These are phyloP conservation scores for Siniperca obscura DNA, from an alignment of 2,797 vertebrate species.

Conservation along the genomic window DNA sequence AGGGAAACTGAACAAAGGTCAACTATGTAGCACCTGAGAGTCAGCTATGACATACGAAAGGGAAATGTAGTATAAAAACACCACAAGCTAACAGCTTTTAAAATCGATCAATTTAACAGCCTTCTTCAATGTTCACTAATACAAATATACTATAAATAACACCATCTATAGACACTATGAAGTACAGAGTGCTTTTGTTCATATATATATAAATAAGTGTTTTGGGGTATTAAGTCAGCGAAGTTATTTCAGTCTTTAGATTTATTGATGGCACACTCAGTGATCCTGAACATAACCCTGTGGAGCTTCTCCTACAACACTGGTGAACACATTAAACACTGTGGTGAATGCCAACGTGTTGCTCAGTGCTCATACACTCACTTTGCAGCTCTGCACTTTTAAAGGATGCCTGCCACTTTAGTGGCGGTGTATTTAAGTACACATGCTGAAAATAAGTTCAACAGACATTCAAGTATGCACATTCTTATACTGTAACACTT, in stretches of 20 bases:
- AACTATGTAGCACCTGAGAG: conserved; percentile 33
- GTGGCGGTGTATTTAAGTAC: conserved; percentile 14
- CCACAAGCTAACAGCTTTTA: conserved; percentile 23
- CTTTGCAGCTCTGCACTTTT: not conserved
- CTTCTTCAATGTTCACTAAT: conserved; percentile 1
- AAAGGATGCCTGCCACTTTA: not conserved
- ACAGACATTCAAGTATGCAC: conserved; percentile 63
- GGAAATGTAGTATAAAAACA: conserved; percentile 32
- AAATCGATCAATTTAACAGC: conserved; percentile 18
- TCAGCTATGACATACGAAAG: not conserved
- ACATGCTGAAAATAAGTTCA: conserved; percentile 63
- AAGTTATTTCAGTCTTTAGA: not conserved
- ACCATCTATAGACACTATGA: conserved; percentile 2
- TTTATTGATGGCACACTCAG: conserved; percentile 40
- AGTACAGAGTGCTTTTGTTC: not conserved
- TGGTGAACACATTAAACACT: conserved; percentile 13
- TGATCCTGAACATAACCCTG: conserved; percentile 29
- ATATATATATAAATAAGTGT: not conserved
- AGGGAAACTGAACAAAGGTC: conserved; percentile 12
- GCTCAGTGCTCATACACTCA: not conserved
- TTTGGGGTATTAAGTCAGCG: not conserved
- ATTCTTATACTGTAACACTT: conserved; percentile 57
- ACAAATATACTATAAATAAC: conserved; percentile 46
- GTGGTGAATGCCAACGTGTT: conserved; percentile 10
- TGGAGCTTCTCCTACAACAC: conserved; percentile 12